These are phyloP conservation scores for Pogonognathellus flavescens DNA, from an alignment of 1,140 invertebrate species.

Conservation along the genomic window DNA sequence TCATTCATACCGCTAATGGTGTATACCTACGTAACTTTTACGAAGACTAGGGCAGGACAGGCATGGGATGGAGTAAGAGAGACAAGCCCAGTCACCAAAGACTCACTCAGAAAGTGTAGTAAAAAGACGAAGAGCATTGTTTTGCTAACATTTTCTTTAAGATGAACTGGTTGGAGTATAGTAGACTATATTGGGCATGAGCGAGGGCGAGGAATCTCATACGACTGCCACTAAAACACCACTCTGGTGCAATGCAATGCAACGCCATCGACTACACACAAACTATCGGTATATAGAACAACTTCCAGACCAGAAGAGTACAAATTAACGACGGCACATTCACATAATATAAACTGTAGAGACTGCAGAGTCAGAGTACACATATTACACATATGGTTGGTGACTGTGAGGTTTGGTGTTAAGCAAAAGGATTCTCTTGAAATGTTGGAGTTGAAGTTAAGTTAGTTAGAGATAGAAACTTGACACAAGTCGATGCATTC, in stretches of 20 bases:
- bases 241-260: background rate
- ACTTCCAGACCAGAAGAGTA: background rate
- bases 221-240: no score
- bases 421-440: conserved; percentile 16
- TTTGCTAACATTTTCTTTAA: background rate
- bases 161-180: conserved; percentile 14
- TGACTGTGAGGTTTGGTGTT: conserved; percentile 12
- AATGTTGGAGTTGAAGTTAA: conserved; percentile 20
- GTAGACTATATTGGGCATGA: conserved; percentile 14
- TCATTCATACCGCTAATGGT: background rate
- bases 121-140: background rate
- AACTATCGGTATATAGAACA: background rate
- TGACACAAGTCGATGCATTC: conserved; percentile 53
- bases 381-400: background rate
- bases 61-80: background rate
- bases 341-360: no score
- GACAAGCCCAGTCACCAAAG: background rate
- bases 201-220: background rate
- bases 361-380: background rate
- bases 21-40: background rate
- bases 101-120: no score
- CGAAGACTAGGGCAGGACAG: background rate
- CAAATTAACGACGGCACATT: no score
- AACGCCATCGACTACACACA: background rate
- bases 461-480: conserved; percentile 54